These are phyloP conservation scores for Acrobasis consociella DNA, from an alignment of 2,888 invertebrate genomes.

Conservation along the genomic window DNA sequence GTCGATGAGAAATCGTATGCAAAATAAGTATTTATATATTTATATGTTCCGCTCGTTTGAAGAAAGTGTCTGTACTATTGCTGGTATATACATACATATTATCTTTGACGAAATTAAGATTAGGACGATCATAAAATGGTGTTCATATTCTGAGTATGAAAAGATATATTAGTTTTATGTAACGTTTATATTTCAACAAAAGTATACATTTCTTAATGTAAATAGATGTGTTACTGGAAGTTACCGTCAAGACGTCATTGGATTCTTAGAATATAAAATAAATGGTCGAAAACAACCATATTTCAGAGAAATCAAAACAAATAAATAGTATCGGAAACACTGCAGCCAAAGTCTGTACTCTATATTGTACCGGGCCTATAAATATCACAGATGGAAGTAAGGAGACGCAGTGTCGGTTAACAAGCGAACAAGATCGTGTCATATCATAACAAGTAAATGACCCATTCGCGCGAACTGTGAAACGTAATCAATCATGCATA, in stretches of 20 bases:
- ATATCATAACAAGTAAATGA: slow-evolving; percentile 24
- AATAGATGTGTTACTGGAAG: background rate
- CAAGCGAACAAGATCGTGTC: slow-evolving; percentile 19
- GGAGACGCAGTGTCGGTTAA: slow-evolving; percentile 12
- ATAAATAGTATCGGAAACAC: background rate
- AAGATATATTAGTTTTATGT: no score
- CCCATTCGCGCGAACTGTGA: slow-evolving; percentile 23
- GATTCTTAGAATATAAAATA: background rate
- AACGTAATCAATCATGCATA: slow-evolving; percentile 37
- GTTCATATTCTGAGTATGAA: no score
- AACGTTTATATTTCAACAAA: background rate
- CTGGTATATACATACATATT: no score
- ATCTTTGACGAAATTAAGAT: no score
- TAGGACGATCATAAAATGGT: no score
- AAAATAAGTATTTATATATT: background rate
- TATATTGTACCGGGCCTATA: slow-evolving; percentile 10
- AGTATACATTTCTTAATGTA: background rate
- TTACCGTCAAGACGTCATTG: background rate
- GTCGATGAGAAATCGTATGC: background rate
- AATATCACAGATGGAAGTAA: slow-evolving; percentile 9
- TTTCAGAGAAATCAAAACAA: slow-evolving; percentile 11
- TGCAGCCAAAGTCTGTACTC: slow-evolving; percentile 14
- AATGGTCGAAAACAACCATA: background rate
- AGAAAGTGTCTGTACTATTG: no score
- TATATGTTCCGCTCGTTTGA: background rate